phyloP scores from a whole-genome alignment of 2,797 vertebrate species.

The Gymnopithys bicolor region DNA sequence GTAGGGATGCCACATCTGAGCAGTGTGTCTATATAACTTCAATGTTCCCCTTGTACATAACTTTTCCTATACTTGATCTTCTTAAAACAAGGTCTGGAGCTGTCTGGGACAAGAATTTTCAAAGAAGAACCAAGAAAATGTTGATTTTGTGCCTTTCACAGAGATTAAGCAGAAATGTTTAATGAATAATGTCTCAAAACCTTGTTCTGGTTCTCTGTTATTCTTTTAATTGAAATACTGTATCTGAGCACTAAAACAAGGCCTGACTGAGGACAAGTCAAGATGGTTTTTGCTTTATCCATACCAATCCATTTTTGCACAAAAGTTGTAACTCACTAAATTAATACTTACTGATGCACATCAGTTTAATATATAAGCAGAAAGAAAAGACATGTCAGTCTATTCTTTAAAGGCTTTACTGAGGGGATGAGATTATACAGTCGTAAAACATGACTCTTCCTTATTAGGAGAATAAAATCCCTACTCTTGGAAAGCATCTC shows the following conservation, averaged over 20 bases:
- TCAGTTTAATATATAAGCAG: neutral
- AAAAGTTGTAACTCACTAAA: neutral
- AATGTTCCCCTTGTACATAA: neutral
- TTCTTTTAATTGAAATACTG: neutral
- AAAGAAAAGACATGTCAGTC: neutral
- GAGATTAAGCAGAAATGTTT: neutral
- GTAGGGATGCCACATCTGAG: fast-evolving
- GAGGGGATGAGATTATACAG: neutral
- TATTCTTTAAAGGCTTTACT: neutral
- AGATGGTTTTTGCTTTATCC: neutral
- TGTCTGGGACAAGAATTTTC: neutral
- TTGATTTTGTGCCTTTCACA: neutral
- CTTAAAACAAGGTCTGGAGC: neutral
- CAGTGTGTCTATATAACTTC: neutral
- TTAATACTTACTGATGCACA: neutral
- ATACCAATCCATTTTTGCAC: neutral
- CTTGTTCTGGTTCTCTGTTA: neutral
- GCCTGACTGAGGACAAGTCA: neutral
- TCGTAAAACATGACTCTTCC: neutral
- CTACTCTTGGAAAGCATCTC: neutral
- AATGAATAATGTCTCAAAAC: neutral
- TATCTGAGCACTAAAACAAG: neutral
- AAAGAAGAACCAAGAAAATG: neutral
- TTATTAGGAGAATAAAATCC: slow-evolving; percentile 27
- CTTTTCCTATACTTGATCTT: neutral